Conservation (phyloP, 2,113 vertebrate genomes). For the Crotalus horridus region DNA sequence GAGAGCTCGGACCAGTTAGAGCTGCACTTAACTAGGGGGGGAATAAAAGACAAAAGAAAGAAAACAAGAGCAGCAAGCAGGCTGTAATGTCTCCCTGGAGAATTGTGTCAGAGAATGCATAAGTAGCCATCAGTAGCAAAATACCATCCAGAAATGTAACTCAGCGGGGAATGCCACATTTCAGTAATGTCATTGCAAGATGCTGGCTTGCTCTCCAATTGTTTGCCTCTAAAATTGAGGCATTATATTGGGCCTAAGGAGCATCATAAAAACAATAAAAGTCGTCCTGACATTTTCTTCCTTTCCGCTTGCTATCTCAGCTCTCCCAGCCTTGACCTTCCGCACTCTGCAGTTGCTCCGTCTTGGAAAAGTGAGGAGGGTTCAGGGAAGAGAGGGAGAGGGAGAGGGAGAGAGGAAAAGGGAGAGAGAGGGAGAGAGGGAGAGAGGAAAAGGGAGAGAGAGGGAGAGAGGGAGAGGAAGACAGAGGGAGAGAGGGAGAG, state of each 20-base stretch:
- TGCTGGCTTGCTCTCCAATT: slow-evolving; percentile 28
- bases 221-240: slow-evolving; percentile 51
- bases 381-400: neutral
- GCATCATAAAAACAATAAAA: slow-evolving; percentile 56
- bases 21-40: neutral
- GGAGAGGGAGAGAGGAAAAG: neutral
- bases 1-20: neutral
- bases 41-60: neutral
- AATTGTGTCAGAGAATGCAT: neutral
- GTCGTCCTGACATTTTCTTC: slow-evolving; percentile 53
- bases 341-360: slow-evolving; percentile 20
- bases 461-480: no score
- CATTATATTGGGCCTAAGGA: slow-evolving; percentile 58
- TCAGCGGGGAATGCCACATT: slow-evolving; percentile 22
- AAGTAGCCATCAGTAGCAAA: neutral
- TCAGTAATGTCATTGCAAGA: slow-evolving; percentile 30
- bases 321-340: slow-evolving; percentile 46
- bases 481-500: no score
- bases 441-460: neutral
- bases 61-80: neutral
- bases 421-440: no score
- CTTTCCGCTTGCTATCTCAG: slow-evolving; percentile 47
- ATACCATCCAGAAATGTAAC: neutral
- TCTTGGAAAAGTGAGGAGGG: slow-evolving; percentile 41
- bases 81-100: accelerated